A percentile compares a stretch with the other conserved stretches of the same genome.
Conservation (phyloP, 2,797 vertebrate species). For the Sebastes trivittatus region DNA sequence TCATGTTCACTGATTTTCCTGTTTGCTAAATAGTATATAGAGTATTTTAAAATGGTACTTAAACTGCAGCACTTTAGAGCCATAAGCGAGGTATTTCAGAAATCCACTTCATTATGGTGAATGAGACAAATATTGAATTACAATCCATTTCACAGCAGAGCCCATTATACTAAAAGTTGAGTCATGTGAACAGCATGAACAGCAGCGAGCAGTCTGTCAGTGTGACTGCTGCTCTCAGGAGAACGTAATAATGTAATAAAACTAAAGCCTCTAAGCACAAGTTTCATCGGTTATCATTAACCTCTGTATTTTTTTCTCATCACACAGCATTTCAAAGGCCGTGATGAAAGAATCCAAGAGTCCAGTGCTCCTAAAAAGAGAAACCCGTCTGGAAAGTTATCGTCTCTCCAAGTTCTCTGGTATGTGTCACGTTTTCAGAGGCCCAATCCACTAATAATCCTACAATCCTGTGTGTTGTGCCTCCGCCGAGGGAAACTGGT, state of each 20-base stretch:
- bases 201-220: slow-evolving; percentile 30
- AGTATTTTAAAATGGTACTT: slow-evolving; percentile 13
- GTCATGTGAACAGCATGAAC: slow-evolving; percentile 70
- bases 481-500: not conserved
- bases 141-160: slow-evolving; percentile 58
- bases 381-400: slow-evolving; percentile 2
- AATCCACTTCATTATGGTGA: slow-evolving; percentile 59
- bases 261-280: slow-evolving; percentile 22
- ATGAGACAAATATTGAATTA: slow-evolving; percentile 60
- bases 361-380: not conserved
- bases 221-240: slow-evolving; percentile 36
- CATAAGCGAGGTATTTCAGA: slow-evolving; percentile 43
- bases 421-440: slow-evolving; percentile 15
- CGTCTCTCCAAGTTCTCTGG: not conserved
- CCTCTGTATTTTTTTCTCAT: slow-evolving; percentile 6
- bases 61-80: slow-evolving; percentile 22
- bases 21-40: not conserved
- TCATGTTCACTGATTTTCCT: not conserved
- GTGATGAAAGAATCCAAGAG: not conserved
- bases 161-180: slow-evolving; percentile 59
- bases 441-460: slow-evolving; percentile 30
- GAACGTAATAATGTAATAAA: slow-evolving; percentile 17
- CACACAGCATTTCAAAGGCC: not conserved
- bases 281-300: slow-evolving; percentile 22
- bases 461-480: slow-evolving; percentile 3